phyloP scores from a whole-genome alignment of 2,797 vertebrate genomes.

The Falco berigora region DNA sequence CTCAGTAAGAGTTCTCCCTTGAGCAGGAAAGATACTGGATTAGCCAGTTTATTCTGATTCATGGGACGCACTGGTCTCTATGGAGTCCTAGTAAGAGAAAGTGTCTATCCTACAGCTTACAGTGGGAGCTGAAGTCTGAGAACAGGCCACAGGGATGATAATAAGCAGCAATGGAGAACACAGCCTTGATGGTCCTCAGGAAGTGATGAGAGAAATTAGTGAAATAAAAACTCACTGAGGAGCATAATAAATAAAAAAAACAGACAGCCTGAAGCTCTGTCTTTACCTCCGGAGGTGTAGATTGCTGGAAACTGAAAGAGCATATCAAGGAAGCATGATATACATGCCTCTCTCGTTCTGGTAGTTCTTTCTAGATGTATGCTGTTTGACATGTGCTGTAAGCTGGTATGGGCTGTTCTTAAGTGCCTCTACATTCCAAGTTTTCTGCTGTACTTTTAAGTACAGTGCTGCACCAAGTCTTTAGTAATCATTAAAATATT shows the following conservation, averaged over 20 bases:
- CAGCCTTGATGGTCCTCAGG: not conserved
- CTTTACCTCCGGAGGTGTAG: not conserved
- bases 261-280: not conserved
- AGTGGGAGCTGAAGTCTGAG: not conserved
- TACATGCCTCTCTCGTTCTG: not conserved
- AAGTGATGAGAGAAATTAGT: not conserved
- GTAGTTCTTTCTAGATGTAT: not conserved
- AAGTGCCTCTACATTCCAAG: not conserved
- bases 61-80: not conserved
- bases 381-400: not conserved
- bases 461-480: not conserved
- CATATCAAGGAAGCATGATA: not conserved
- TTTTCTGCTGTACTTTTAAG: not conserved
- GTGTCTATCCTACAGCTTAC: not conserved
- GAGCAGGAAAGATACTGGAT: not conserved
- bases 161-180: not conserved
- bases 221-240: not conserved
- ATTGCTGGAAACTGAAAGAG: not conserved
- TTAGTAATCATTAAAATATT: not conserved
- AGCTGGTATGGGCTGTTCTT: not conserved
- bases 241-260: not conserved
- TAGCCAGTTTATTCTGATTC: not conserved
- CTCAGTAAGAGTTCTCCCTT: not conserved
- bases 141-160: not conserved
- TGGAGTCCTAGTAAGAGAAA: not conserved